phyloP scores from a whole-genome alignment of 2,888 invertebrate genomes.

The Caenorhabditis sp. region DNA sequence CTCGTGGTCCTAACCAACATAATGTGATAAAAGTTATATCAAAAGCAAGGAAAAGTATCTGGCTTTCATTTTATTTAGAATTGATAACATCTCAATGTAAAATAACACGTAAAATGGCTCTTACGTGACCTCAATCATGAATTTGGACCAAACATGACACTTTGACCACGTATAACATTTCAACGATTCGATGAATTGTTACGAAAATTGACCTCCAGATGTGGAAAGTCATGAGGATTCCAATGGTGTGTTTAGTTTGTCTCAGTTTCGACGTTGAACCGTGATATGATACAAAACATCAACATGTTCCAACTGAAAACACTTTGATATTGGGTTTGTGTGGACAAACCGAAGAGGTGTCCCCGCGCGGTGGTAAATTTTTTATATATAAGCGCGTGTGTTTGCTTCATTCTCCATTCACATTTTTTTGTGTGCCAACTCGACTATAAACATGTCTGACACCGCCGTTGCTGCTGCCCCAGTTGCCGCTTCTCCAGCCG shows the following conservation, averaged over 20 bases:
- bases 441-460: slow-evolving; percentile 28
- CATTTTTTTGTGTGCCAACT: slow-evolving; percentile 1
- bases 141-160: not conserved
- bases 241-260: no score
- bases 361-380: slow-evolving; percentile 29
- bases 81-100: not conserved
- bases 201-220: slow-evolving; percentile 14
- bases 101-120: not conserved
- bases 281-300: not conserved
- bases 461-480: slow-evolving; percentile 8
- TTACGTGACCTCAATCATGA: not conserved
- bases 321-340: slow-evolving; percentile 10
- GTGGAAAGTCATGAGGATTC: not conserved
- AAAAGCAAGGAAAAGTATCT: slow-evolving; percentile 6
- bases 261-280: not conserved
- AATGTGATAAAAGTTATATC: slow-evolving; percentile 6
- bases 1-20: not conserved
- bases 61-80: slow-evolving; percentile 2
- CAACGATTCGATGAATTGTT: not conserved
- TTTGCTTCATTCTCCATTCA: slow-evolving; percentile 10
- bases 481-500: slow-evolving; percentile 8
- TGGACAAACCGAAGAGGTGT: slow-evolving; percentile 14
- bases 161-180: slow-evolving; percentile 1
- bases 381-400: slow-evolving; percentile 17
- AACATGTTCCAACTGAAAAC: not conserved